Evolutionary conservation across 2,888 invertebrate genomes (phyloP).

Genomic region (Cerastoderma edule): DNA sequence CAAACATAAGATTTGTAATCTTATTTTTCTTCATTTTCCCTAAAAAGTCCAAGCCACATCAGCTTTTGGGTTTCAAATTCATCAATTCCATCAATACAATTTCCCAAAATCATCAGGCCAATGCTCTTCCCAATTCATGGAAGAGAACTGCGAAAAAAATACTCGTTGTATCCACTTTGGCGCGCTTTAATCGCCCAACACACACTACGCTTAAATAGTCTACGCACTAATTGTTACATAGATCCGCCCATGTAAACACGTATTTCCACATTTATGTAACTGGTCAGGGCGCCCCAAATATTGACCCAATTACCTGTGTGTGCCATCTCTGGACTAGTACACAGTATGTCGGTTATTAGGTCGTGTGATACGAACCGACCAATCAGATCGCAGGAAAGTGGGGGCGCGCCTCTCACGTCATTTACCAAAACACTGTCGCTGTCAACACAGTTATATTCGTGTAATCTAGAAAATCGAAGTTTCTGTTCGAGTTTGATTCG

Average conservation of each 20-base stretch:
- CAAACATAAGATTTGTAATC: no score
- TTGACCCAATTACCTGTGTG: not conserved
- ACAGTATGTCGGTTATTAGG: slow-evolving; percentile 51
- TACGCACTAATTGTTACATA: not conserved
- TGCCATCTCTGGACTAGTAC: not conserved
- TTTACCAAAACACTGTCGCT: not conserved
- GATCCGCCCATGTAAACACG: not conserved
- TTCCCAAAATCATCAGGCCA: no score
- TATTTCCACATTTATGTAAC: not conserved
- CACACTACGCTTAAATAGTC: not conserved
- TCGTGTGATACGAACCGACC: slow-evolving; percentile 49
- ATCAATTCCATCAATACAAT: no score
- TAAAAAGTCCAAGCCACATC: no score
- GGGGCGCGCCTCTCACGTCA: slow-evolving; percentile 55
- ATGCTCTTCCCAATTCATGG: not conserved
- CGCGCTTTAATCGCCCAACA: not conserved
- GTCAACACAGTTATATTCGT: not conserved
- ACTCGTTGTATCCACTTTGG: not conserved
- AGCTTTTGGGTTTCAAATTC: no score
- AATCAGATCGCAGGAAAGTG: slow-evolving; percentile 41
- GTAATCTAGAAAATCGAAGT: not conserved
- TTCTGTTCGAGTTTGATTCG: not conserved
- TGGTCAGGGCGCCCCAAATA: not conserved
- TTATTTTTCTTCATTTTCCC: no score
- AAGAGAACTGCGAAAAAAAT: not conserved